phyloP scores from a whole-genome alignment of 2,797 vertebrate species.

The Coccyzus lansbergi region DNA sequence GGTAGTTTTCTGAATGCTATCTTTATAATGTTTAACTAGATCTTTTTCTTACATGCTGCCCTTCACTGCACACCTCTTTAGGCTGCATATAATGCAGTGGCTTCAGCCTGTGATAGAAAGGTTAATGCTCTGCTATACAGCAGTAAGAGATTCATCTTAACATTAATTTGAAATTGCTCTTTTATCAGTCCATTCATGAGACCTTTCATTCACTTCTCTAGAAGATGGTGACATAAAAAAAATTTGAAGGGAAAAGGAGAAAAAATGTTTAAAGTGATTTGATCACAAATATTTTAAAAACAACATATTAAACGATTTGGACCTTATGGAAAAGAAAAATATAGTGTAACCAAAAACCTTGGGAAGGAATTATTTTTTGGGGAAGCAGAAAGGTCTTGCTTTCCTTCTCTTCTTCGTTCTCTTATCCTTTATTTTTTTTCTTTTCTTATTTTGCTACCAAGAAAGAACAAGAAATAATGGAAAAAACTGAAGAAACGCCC shows the following conservation, averaged over 20 bases:
- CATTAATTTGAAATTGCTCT: background rate
- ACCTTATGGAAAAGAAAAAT: background rate
- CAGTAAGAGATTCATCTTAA: background rate
- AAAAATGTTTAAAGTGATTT: background rate
- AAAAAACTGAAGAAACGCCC: background rate
- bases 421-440: accelerated
- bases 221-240: background rate
- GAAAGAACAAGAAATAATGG: background rate
- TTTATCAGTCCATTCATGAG: background rate
- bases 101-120: background rate
- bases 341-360: background rate
- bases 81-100: background rate
- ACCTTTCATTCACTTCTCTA: background rate
- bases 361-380: background rate
- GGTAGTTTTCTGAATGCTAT: background rate
- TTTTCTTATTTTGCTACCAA: background rate
- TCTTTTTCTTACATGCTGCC: background rate
- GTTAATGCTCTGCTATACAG: background rate
- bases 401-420: background rate
- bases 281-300: background rate
- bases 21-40: background rate
- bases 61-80: background rate
- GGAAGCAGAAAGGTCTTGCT: background rate
- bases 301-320: background rate
- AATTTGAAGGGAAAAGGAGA: background rate